A percentile compares a stretch with the other conserved stretches of the same genome.
phyloP scores from a whole-genome alignment of 2,888 invertebrate genomes.

The Oscheius sp. region DNA sequence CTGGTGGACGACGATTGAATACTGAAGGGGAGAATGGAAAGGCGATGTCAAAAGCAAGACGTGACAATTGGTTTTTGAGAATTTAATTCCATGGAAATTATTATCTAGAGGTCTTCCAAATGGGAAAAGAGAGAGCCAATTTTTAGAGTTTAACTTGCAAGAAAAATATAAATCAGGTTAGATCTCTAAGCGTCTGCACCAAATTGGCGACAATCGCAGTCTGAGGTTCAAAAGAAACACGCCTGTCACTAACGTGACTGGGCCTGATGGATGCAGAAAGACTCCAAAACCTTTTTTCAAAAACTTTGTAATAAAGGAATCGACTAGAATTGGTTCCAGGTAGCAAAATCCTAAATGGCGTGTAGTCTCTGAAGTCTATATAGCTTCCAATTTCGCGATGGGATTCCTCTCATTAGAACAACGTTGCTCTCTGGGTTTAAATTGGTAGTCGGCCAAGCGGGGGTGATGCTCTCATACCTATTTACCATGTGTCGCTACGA shows the following conservation, averaged over 20 bases:
- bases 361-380: background rate
- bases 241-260: conserved; percentile 23
- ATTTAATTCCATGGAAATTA: conserved; percentile 15
- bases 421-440: conserved; percentile 19
- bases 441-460: conserved; percentile 21
- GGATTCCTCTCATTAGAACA: conserved; percentile 20
- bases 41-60: background rate
- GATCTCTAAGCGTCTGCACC: background rate
- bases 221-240: conserved; percentile 21
- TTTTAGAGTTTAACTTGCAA: too few relatives aligned
- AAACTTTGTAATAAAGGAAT: conserved; percentile 17
- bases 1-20: too few relatives aligned
- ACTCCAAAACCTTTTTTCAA: background rate
- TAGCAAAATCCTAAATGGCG: conserved; percentile 9
- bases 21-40: background rate
- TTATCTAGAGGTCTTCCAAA: background rate
- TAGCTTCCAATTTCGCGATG: conserved; percentile 22
- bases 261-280: background rate
- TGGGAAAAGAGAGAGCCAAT: too few relatives aligned
- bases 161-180: background rate
- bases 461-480: conserved; percentile 13
- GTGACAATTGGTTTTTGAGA: conserved; percentile 5
- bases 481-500: conserved; percentile 4
- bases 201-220: conserved; percentile 12
- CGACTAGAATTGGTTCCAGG: background rate